Evolutionary conservation across 2,888 invertebrate genomes (phyloP).

Genomic region (Diarsia brunnea): DNA sequence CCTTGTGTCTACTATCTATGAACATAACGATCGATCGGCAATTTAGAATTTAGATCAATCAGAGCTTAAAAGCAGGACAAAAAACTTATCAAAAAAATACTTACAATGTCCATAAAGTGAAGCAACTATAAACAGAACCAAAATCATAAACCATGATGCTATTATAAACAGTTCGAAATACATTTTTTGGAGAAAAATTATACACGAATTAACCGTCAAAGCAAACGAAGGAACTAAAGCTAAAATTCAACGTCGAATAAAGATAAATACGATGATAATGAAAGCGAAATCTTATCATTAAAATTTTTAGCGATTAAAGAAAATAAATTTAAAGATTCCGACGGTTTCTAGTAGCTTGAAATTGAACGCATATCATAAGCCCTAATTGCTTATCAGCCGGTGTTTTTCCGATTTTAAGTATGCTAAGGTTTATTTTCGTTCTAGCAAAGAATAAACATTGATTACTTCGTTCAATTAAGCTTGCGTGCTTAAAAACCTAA

Average conservation of each 20-base stretch:
- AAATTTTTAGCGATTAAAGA: slow-evolving; percentile 13
- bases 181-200: neutral
- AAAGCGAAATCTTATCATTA: slow-evolving; percentile 38
- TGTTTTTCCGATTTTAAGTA: slow-evolving; percentile 20
- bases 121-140: slow-evolving; percentile 16
- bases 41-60: slow-evolving; percentile 12
- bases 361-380: slow-evolving; percentile 14
- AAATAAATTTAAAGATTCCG: neutral
- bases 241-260: slow-evolving; percentile 2
- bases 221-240: slow-evolving; percentile 2
- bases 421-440: neutral
- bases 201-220: neutral
- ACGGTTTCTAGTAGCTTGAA: slow-evolving; percentile 2
- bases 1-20: slow-evolving; percentile 25
- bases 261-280: slow-evolving; percentile 19
- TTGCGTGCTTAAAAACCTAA: neutral
- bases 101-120: slow-evolving; percentile 24
- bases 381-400: neutral
- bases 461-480: neutral
- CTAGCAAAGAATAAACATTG: neutral
- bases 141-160: slow-evolving; percentile 4
- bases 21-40: slow-evolving; percentile 1
- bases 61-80: neutral
- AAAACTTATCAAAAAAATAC: slow-evolving; percentile 6
- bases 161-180: slow-evolving; percentile 22